Base-by-base conservation (phyloP, 2,113 vertebrate species). In the Anguilla japonica region DNA sequence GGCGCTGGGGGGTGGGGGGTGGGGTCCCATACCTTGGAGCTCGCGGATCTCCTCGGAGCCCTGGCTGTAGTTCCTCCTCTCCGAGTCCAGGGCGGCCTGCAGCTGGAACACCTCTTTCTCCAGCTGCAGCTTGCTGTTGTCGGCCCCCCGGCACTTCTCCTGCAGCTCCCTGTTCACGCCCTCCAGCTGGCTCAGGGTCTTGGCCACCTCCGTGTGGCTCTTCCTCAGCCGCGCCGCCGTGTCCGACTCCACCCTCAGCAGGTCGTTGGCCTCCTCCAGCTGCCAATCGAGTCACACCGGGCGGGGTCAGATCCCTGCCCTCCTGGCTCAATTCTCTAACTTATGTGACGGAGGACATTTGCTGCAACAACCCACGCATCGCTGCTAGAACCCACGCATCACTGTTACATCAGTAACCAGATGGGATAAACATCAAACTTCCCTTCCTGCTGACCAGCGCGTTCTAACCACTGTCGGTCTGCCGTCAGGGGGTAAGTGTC, bases 41-140 rank as follows among this genome's bases (percentile, higher is more conserved):
- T 99, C 97, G 84, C 95, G 96, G 94, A 99, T 99, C 95, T 99
- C 97, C 94, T 99, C 98, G 7, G 98, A 99, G 90, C 97, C 98
- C 89, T 97, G 97, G 91, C 96, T 98, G 93, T 95, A 96, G 94
- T 97, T 98, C 87, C 98, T 96, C 93, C 97, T 94, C 93, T 99
- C 98, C 0, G 97, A 96, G 91, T 99, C 98, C 91, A 99, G 94
- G 40, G 94, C 96, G 91, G 97, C 97, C 94, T 99, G 98, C 41
- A 99, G 93, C 22, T 97, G 96, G 85, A 98, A 96, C 89, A 97
- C 96, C 89, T 99, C 98, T 86, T 98, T 98, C 93, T 99, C 97
- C 88, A 96, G 93, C 89, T 98, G 98, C 60, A 96, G 94, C 88
- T 96, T 96, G 41, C 93, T 88, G 87, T 93, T 94, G 89, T 98